Base-by-base conservation (phyloP, 2,888 invertebrate species). In the Eubasilissa splendida region DNA sequence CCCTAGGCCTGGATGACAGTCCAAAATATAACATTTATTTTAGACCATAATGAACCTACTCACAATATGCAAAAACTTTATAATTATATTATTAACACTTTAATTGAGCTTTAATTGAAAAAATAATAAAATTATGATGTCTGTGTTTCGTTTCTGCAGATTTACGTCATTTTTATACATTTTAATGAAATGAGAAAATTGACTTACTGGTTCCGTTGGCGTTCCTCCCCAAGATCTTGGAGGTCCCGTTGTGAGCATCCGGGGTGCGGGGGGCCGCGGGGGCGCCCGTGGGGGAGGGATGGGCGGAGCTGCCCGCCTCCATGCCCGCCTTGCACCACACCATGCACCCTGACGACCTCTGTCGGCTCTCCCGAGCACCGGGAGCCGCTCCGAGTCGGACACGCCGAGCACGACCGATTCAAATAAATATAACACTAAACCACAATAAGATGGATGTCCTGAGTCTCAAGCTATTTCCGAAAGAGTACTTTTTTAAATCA, bases 141-240 rank as follows among this genome's bases (percentile, higher is more conserved):
- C 1, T n/a, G n/a, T n/a, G n/a, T n/a, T 22, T 22, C 22, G 22
- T 22, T 22, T 22, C 22, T 22, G 22, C 22, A 22, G 22, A 22
- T 1, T 22, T 1, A 2, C 4, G 59, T 59, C 12, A 1, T 12
- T 1, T 59, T 59, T 4, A 7, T 12, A 2, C n/a, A 14, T 12
- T 60, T 60, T 14, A 8, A 1, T 60, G 12, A 33, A 63, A 5
- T 12, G 0, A 0, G 50, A 50, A 68, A 68, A 68, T 88, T 87
- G 88, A 91, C 92, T 92, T 89, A 93, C 92, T 91, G 87, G 92
- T 93, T 85, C 92, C 92, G 89, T 93, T 93, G 88, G 92, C 90
- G 87, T 93, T 93, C 86, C 92, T 90, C 86, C 92, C 92, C 89
- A 92, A 91, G 86, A 92, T 91, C 89, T 92, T 92, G 88, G 91